A percentile compares a stretch with the other conserved stretches of the same genome.
Evolutionary conservation across 2,888 invertebrate genomes (phyloP).

Genomic region (Zygothrica quintamaculata): DNA sequence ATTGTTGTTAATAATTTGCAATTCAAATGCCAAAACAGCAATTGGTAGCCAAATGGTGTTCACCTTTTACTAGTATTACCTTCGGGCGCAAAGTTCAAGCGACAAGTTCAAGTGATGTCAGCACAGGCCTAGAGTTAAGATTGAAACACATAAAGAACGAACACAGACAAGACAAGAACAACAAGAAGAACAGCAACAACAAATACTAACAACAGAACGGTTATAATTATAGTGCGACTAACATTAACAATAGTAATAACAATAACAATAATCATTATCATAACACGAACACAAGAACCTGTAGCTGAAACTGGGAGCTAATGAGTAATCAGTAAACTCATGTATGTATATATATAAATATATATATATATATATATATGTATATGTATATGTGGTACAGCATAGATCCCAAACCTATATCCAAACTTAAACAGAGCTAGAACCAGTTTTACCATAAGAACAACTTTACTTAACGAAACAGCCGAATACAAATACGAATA

Average conservation of each 20-base stretch:
- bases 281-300: slow-evolving; percentile 7
- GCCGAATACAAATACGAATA: slow-evolving; percentile 3
- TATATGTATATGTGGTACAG: background rate
- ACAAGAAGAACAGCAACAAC: background rate
- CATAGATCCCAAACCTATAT: slow-evolving; percentile 9
- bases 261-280: slow-evolving; percentile 10
- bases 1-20: slow-evolving; percentile 10
- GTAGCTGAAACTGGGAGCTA: slow-evolving; percentile 14
- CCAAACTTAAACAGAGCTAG: slow-evolving; percentile 32
- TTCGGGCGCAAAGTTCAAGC: slow-evolving; percentile 62
- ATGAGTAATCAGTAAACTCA: background rate
- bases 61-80: slow-evolving; percentile 17
- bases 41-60: slow-evolving; percentile 7
- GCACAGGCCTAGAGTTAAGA: slow-evolving; percentile 7
- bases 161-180: background rate
- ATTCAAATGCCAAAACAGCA: slow-evolving; percentile 32
- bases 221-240: slow-evolving; percentile 16
- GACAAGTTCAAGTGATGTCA: slow-evolving; percentile 68
- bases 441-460: slow-evolving; percentile 46
- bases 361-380: no score
- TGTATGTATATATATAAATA: no score
- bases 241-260: slow-evolving; percentile 2
- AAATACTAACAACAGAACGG: slow-evolving; percentile 1
- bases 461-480: background rate
- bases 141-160: slow-evolving; percentile 2